Evolutionary conservation across 2,113 vertebrate species (phyloP), one percentile per base, ranked within the genome.

Genomic region (Choloepus hoffmanni): DNA sequence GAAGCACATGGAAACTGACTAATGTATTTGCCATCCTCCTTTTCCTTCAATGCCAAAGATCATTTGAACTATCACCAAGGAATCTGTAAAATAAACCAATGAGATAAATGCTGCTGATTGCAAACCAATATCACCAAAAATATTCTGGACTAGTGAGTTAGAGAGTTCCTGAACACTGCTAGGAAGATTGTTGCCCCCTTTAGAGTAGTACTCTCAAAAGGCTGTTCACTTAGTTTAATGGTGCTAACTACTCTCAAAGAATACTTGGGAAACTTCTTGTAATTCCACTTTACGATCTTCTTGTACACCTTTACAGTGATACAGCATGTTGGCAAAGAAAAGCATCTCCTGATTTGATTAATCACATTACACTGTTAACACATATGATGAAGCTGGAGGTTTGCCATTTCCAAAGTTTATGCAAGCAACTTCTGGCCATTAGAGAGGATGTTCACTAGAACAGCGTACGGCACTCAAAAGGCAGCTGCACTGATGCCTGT

Each of bases 401-500:
- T 85, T 45, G 26, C 7, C 85, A 4, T 73, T 85, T 48, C 6
- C 3, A 67, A 79, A 73, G 5, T 0, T n/a, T 28, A 62, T 33
- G 0, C 48, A 60, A 33, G 1, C 33, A 72, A 14, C 23, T 77
- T 21, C 24, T 88, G 36, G 12, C 45, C 33, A 58, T 40, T 19
- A 55, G 26, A 62, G 28, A 65, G 15, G 21, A 7, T 23, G 21
- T 15, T 63, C 26, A 21, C 43, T 13, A 60, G 19, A 36, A 36
- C 5, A 82, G 19, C 3, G 33, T 9, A n/a, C 40, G 1, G 14
- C 7, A 48, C 10, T 84, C 40, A 43, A 40, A 58, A 68, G 18
- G 19, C 33, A 82, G 7, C n/a, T n/a, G 7, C 0, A 53, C 2
- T 1, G 1, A 26, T 43, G 7, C 0, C 15, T 81, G 2, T 30